Conservation (phyloP, 2,888 invertebrate genomes). For the Cynaeus angustus region DNA sequence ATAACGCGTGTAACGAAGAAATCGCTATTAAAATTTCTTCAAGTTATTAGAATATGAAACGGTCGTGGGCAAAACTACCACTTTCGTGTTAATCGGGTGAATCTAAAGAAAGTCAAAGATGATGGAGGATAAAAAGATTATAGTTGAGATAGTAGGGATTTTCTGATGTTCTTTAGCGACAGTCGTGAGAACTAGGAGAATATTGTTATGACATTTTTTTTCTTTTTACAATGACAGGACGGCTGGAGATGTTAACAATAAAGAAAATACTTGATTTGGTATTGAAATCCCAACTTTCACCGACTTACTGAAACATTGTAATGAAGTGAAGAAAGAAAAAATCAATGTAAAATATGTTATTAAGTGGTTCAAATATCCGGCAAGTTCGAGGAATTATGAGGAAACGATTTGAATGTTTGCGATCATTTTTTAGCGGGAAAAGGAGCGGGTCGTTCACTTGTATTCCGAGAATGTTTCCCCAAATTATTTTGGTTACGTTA, state of each 20-base stretch:
- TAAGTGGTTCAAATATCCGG: slow-evolving; percentile 17
- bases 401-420: slow-evolving; percentile 8
- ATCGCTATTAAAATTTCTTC: slow-evolving; percentile 25
- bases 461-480: not conserved
- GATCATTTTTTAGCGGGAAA: slow-evolving; percentile 6
- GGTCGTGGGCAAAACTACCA: slow-evolving; percentile 25
- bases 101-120: slow-evolving; percentile 29
- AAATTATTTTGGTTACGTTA: slow-evolving; percentile 6
- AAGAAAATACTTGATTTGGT: slow-evolving; percentile 20
- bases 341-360: slow-evolving; percentile 11
- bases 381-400: slow-evolving; percentile 3
- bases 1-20: slow-evolving; percentile 10
- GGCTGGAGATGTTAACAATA: slow-evolving; percentile 32
- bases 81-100: slow-evolving; percentile 36
- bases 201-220: slow-evolving; percentile 32
- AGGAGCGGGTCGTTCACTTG: slow-evolving; percentile 6
- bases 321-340: slow-evolving; percentile 27
- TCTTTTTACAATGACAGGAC: slow-evolving; percentile 16
- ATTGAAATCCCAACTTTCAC: slow-evolving; percentile 26
- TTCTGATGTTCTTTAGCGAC: slow-evolving; percentile 12
- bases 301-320: slow-evolving; percentile 27
- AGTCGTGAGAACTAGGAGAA: slow-evolving; percentile 31
- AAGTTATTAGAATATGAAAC: slow-evolving; percentile 32
- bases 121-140: slow-evolving; percentile 18
- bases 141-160: slow-evolving; percentile 10